These are phyloP conservation scores for Mya arenaria DNA, from an alignment of 1,140 invertebrate genomes.

Conservation along the genomic window DNA sequence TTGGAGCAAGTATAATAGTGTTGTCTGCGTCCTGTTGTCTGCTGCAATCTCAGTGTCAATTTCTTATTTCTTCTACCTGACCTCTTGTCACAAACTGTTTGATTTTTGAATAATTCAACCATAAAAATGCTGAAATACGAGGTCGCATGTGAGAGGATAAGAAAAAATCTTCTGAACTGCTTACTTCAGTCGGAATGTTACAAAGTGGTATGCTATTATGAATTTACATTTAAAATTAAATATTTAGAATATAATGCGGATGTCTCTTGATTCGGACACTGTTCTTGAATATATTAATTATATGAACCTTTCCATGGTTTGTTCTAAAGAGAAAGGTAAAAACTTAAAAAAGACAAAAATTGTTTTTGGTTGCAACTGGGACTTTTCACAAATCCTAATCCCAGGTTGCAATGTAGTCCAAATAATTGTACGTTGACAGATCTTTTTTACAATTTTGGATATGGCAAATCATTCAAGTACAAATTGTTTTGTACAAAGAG, in stretches of 20 bases:
- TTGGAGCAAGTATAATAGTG: no score
- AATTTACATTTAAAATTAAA: not conserved
- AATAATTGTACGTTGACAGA: no score
- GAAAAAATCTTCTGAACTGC: constrained; percentile 27
- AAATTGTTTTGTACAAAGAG: no score
- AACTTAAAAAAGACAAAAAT: not conserved
- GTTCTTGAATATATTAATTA: not conserved
- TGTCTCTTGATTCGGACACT: not conserved
- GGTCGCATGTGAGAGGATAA: constrained; percentile 11
- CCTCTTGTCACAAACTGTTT: no score
- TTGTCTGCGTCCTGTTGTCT: no score
- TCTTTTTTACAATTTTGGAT: no score
- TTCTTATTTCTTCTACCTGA: no score
- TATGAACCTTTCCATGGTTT: not conserved
- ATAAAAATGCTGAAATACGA: not conserved
- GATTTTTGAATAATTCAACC: no score
- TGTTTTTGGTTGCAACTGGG: not conserved
- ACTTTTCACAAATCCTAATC: not conserved
- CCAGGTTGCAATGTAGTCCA: no score
- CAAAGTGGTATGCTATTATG: constrained; percentile 17
- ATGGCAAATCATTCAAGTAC: no score
- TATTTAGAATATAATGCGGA: not conserved
- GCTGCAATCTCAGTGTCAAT: no score
- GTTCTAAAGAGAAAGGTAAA: not conserved
- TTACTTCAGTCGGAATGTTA: constrained; percentile 39